Conservation (phyloP, 2,888 invertebrate genomes). For the Drosophila stalkeri region DNA sequence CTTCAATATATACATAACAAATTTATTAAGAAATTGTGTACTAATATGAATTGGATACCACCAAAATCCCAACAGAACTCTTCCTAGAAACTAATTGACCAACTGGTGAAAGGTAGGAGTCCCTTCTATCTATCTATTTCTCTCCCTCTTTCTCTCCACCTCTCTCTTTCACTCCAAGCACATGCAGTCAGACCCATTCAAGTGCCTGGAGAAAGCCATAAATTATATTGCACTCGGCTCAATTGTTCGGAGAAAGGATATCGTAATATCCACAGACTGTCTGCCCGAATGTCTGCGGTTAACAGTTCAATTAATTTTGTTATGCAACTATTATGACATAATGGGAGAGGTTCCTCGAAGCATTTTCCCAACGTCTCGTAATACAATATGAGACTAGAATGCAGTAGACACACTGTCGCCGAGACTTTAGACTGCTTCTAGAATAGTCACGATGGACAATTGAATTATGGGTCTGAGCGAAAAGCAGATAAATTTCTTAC, state of each 20-base stretch:
- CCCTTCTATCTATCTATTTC: not conserved
- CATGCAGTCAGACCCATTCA: constrained; percentile 37
- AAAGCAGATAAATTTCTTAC: not conserved
- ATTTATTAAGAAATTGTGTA: not conserved
- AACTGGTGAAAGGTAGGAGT: constrained; percentile 85
- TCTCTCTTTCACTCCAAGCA: not conserved
- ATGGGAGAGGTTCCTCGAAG: constrained; percentile 72
- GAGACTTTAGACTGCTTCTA: not conserved
- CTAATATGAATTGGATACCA: constrained; percentile 9
- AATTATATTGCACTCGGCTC: constrained; percentile 51
- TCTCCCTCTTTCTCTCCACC: not conserved
- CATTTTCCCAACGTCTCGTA: constrained; percentile 31
- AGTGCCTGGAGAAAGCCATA: constrained; percentile 67
- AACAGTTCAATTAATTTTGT: constrained; percentile 78
- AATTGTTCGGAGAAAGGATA: constrained; percentile 71
- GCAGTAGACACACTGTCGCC: constrained; percentile 69
- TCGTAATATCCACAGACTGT: constrained; percentile 22
- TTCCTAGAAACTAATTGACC: constrained; percentile 55
- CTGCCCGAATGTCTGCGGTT: constrained; percentile 65
- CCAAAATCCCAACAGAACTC: constrained; percentile 19
- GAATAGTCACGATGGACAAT: not conserved
- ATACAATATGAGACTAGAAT: constrained; percentile 53
- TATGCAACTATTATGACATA: constrained; percentile 75
- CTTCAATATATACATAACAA: not conserved
- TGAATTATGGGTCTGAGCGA: not conserved